Base-by-base conservation (phyloP, 2,113 vertebrate species). In the Panthera leo region DNA sequence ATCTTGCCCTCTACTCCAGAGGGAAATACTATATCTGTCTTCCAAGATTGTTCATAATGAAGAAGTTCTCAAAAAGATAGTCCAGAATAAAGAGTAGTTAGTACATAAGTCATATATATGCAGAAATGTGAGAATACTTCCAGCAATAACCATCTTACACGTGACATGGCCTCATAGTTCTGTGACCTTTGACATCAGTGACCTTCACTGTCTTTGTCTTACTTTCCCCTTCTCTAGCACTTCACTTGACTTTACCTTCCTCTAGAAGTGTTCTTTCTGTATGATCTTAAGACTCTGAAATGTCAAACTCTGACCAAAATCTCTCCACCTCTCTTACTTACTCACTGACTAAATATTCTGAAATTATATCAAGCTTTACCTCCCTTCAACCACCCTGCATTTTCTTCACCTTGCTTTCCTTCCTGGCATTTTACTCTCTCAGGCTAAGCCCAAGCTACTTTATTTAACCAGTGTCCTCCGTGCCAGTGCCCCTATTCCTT, bases 201-300 rank as follows among this genome's bases (percentile, higher is more conserved):
- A 48, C 1, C 25, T 91, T 93, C 45, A 61, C 29, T 15, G 10
- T 61, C 29, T 96, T 67, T 71, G 14, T 48, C 73, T 79, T 13
- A 48, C 13, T 1, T 58, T 5, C 34, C 18, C 12, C 11, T 27
- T 82, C 53, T 16, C 16, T 12, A 51, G 42, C n/a, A 61, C 25
- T 71, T 18, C 21, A 12, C 15, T 85, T 93, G 82, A 79, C 15
- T 55, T 75, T 83, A 34, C 5, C 18, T 9, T 95, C 58, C 45
- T 88, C 39, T 83, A 8, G n/a, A 95, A 68, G 8, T 86, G 12
- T 16, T 87, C 8, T 89, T 97, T 82, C 61, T 95, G 2, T 85
- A 89, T 89, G 68, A 91, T 53, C 55, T 68, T 87, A 36, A 89
- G 89, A 83, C 34, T 61, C 42, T 94, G 36, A 95, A 63, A 42